Base-by-base conservation (phyloP, 2,888 invertebrate genomes). In the Athalia circularis region DNA sequence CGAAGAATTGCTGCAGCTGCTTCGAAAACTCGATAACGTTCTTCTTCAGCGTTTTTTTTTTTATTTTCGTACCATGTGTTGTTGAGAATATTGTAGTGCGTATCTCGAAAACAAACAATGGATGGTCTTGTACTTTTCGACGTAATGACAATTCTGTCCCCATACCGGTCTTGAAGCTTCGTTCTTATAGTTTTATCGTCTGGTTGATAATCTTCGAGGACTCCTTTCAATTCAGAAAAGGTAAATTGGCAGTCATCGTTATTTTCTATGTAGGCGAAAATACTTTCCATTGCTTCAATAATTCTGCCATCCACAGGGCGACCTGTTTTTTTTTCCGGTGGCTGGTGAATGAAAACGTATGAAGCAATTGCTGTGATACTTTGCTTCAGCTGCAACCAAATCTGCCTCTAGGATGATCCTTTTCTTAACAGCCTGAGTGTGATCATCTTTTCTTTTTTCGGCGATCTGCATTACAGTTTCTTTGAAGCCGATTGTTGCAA, bases 211-310 rank as follows among this genome's bases (percentile, higher is more conserved):
- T 64, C 29, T 52, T 45, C 43, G 70, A 72, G 43, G 8, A 59
- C 54, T 74, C 48, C 65, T 74, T 80, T 80, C 65, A 81, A 82
- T 65, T 81, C 82, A 74, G 45, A 13, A 74, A 82, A 65, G 50
- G 82, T 77, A 77, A 82, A 80, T 67, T 81, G 81, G 68, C 80
- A 80, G 67, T 81, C 81, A 64, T 79, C 59, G 75, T 70, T 78
- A 80, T 79, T 77, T 79, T 81, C 61, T 13, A 81, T 80, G 82
- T 81, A 83, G 54, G 80, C 68, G 80, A 86, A 87, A 83, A 86
- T 86, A 85, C 88, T 86, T 78, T 88, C 84, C 86, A 89, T 87
- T 79, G 85, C 87, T 70, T 80, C 62, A 81, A 85, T 85, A 70
- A 77, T 82, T 80, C 83, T 50, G 80, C 86, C 85, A 79, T 82